Base-by-base conservation (phyloP, 1,140 invertebrate genomes). In the Acromyrmex heyeri region DNA sequence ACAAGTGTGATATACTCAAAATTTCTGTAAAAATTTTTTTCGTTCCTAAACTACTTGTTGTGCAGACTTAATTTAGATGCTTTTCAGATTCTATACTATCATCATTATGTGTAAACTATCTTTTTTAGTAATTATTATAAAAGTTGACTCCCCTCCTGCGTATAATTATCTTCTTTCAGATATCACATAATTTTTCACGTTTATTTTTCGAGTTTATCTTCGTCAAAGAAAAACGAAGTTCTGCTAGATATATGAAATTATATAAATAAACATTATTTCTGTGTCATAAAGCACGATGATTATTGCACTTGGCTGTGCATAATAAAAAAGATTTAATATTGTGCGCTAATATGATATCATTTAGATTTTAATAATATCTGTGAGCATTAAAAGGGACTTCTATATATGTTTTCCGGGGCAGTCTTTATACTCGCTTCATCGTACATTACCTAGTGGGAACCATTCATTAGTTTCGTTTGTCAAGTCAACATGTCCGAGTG, bases 381-480 rank as follows among this genome's bases (percentile, higher is more conserved):
- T 91, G 87, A 91, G 77, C 76, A 86, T 91, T 89, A 79, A 70
- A 44, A 44, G 59, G 70, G 61, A 85, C 55, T 50, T 62, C 21
- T 69, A 48, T 50, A 65, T 38, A 14, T 30, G 61, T 75, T 24
- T 10, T 18, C 14, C 38, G 38, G 30, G 18, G 16, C 72, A 64
- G 82, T 86, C 82, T 61, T 88, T 76, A 12, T 57, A 61, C n/a
- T 65, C 62, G 69, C 53, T 91, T 92, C 90, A 94, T 93, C 92
- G 93, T 90, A 97, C 92, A 90, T 96, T 96, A 55, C 95, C 96
- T 57, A 98, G 93, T 16, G 97, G 96, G 95, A 97, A 98, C 97
- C 98, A 98, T 86, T 97, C 97, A 5, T 96, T 96, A 10, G 96
- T 97, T 95, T 99, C 98, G 87, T 96, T 96, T 0, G 96, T 96